phyloP scores from a whole-genome alignment of 2,113 vertebrate genomes.

The Cebus imitator region DNA sequence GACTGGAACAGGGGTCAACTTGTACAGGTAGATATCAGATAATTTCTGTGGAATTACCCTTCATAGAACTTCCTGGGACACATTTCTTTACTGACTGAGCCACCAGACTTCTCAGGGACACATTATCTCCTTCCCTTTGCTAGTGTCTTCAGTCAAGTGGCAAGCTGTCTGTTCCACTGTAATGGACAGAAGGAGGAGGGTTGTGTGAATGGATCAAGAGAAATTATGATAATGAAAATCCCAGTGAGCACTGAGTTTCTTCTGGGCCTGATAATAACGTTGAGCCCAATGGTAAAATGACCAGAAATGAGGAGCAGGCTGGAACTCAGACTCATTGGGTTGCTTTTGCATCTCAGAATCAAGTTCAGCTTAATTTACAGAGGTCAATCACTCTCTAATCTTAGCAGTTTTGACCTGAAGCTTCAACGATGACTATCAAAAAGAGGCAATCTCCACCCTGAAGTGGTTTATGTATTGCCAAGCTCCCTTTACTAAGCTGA shows the following conservation, averaged over 20 bases:
- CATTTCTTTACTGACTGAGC: not conserved
- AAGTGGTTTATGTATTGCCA: not conserved
- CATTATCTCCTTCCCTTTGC: no score
- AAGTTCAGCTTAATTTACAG: not conserved
- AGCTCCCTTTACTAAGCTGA: no score
- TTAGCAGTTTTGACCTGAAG: not conserved
- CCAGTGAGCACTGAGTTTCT: not conserved
- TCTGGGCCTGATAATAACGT: not conserved
- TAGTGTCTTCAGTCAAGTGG: not conserved
- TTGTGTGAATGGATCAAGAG: not conserved
- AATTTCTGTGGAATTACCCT: not conserved
- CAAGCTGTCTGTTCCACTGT: not conserved
- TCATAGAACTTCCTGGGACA: not conserved
- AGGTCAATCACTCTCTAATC: no score
- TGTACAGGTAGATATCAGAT: not conserved
- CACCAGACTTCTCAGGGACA: not conserved
- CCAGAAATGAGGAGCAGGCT: not conserved
- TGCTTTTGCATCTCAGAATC: not conserved
- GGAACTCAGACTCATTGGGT: no score
- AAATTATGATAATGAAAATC: not conserved
- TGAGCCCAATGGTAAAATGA: not conserved
- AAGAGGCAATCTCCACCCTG: not conserved
- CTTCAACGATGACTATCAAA: rapidly evolving
- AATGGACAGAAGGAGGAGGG: not conserved
- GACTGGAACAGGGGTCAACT: no score